Conservation (phyloP, 2,113 vertebrate genomes). For the Riparia riparia region DNA sequence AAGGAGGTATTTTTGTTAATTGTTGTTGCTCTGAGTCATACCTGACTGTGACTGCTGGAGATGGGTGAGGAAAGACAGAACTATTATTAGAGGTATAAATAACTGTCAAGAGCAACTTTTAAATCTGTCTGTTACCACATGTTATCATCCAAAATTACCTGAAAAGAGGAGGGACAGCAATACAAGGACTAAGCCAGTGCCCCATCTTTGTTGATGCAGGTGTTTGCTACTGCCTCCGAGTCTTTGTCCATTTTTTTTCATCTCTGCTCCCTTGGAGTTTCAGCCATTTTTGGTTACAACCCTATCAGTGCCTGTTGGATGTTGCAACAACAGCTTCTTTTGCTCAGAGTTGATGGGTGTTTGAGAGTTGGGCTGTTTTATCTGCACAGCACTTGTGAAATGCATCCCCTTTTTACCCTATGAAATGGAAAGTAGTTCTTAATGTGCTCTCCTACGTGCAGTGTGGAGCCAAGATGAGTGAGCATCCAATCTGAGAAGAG, state of each 20-base stretch:
- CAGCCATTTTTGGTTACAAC: neutral
- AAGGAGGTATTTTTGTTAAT: slow-evolving; percentile 56
- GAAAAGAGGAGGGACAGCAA: neutral
- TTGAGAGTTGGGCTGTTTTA: neutral
- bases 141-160: neutral
- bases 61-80: neutral
- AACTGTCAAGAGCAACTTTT: slow-evolving; percentile 6
- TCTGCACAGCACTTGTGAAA: neutral
- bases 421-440: neutral
- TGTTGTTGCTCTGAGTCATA: slow-evolving; percentile 27
- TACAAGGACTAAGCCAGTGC: neutral
- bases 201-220: neutral
- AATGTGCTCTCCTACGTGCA: neutral
- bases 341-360: neutral
- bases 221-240: neutral
- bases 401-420: neutral
- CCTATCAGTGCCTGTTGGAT: neutral
- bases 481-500: neutral
- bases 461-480: neutral
- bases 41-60: neutral
- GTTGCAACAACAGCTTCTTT: neutral
- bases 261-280: neutral
- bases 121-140: neutral
- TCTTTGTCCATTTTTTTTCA: neutral
- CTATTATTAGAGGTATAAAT: slow-evolving; percentile 40